A percentile compares a stretch with the other conserved stretches of the same genome.
These are phyloP conservation scores for Phylloscopus collybita DNA, from an alignment of 2,797 vertebrate species.

Conservation along the genomic window DNA sequence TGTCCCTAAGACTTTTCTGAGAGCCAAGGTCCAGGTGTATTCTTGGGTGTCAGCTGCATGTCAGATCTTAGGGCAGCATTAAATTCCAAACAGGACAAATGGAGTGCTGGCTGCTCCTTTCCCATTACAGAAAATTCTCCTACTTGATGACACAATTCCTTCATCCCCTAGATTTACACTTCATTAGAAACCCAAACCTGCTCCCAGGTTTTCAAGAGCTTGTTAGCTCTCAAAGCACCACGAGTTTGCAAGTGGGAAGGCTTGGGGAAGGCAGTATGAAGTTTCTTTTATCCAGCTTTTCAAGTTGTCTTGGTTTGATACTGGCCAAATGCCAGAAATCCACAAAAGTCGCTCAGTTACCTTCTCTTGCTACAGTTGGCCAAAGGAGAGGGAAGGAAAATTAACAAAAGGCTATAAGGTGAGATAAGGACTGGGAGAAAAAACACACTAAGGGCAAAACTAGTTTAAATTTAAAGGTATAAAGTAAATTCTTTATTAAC, in stretches of 20 bases:
- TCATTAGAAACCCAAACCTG: slow-evolving; percentile 65
- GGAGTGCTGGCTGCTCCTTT: background rate
- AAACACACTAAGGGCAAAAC: background rate
- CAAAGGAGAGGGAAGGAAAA: background rate
- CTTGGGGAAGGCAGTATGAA: background rate
- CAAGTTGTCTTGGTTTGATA: background rate
- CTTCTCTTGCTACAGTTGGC: background rate
- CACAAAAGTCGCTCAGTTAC: accelerated
- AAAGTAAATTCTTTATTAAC: background rate
- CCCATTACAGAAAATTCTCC: slow-evolving; percentile 32
- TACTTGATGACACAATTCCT: slow-evolving; percentile 66
- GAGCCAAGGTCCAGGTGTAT: slow-evolving; percentile 24
- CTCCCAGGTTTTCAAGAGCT: slow-evolving; percentile 65
- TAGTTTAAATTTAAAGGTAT: background rate
- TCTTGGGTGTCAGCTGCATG: background rate
- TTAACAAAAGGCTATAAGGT: background rate
- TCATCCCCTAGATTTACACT: slow-evolving; percentile 65
- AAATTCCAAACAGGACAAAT: background rate
- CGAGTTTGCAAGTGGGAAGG: slow-evolving; percentile 44
- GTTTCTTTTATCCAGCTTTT: slow-evolving; percentile 5
- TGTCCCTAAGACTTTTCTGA: background rate
- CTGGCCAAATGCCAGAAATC: background rate
- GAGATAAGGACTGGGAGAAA: background rate
- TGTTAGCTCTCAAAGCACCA: slow-evolving; percentile 43
- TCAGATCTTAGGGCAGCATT: background rate